phyloP scores from a whole-genome alignment of 2,888 invertebrate species.

The Timema cristinae region DNA sequence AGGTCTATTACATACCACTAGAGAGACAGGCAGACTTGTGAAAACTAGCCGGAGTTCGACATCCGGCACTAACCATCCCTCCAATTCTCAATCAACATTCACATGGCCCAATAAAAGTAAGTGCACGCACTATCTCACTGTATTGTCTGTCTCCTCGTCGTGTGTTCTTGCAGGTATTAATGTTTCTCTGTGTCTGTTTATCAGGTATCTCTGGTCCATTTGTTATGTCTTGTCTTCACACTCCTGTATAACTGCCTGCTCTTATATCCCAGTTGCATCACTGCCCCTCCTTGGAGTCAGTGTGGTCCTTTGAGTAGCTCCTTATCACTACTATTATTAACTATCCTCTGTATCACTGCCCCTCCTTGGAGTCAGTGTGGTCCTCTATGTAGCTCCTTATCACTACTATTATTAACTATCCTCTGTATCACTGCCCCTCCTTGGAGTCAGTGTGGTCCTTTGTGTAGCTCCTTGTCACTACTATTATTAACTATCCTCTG shows the following conservation, averaged over 20 bases:
- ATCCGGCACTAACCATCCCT: not conserved
- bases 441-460: no score
- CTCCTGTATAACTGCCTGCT: not conserved
- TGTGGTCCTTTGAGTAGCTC: no score
- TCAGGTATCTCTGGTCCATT: not conserved
- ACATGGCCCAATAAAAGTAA: conserved; percentile 25
- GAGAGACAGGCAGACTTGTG: conserved; percentile 3
- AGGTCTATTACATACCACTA: conserved; percentile 18
- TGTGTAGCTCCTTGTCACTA: no score
- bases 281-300: no score
- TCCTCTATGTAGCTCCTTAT: no score
- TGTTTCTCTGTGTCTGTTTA: not conserved
- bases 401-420: no score
- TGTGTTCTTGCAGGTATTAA: not conserved
- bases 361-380: no score
- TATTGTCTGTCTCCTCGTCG: not conserved
- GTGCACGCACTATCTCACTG: not conserved
- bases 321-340: no score
- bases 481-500: no score
- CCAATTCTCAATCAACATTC: conserved; percentile 19
- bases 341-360: no score
- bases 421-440: no score
- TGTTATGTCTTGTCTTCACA: not conserved
- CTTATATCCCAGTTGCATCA: no score
- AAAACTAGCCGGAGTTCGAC: not conserved